Evolutionary conservation across 2,113 vertebrate genomes (phyloP).

Genomic region (Centropristis striata): DNA sequence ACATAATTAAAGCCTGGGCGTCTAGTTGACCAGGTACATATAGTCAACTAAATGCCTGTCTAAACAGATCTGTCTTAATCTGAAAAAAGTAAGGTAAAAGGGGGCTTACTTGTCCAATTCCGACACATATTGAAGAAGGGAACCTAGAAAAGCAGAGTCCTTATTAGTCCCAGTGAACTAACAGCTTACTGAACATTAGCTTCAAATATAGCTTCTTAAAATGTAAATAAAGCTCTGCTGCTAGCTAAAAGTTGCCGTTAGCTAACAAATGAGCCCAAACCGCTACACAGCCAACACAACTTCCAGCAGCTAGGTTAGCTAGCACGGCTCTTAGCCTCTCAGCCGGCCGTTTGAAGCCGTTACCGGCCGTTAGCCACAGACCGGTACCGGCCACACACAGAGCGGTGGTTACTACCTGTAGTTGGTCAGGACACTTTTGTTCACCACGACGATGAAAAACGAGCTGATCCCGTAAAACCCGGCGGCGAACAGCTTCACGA

Average conservation of each 20-base stretch:
- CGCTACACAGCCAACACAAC: conserved; percentile 10
- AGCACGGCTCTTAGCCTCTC: conserved; percentile 26
- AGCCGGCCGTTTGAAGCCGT: not conserved
- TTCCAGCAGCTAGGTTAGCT: conserved; percentile 54
- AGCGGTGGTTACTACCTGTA: conserved; percentile 89
- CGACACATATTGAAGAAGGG: conserved; percentile 95
- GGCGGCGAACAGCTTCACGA: conserved; percentile 90
- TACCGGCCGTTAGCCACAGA: too few species aligned
- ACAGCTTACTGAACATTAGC: not conserved
- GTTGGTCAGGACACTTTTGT: conserved; percentile 93
- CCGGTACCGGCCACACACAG: too few species aligned
- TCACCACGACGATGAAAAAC: conserved; percentile 93
- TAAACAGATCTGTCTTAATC: too few species aligned
- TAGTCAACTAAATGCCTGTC: too few species aligned
- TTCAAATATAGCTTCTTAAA: not conserved
- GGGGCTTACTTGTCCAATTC: conserved; percentile 94
- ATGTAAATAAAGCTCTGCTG: not conserved
- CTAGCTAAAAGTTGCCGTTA: conserved; percentile 13
- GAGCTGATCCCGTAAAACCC: conserved; percentile 93
- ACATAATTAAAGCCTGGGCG: too few species aligned
- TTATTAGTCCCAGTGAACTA: conserved; percentile 8
- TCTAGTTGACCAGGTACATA: too few species aligned
- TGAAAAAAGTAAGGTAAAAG: too few species aligned
- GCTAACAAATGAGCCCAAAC: conserved; percentile 11
- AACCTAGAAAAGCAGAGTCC: conserved; percentile 86